Conservation (phyloP, 2,113 vertebrate species). For the Apteryx owenii region DNA sequence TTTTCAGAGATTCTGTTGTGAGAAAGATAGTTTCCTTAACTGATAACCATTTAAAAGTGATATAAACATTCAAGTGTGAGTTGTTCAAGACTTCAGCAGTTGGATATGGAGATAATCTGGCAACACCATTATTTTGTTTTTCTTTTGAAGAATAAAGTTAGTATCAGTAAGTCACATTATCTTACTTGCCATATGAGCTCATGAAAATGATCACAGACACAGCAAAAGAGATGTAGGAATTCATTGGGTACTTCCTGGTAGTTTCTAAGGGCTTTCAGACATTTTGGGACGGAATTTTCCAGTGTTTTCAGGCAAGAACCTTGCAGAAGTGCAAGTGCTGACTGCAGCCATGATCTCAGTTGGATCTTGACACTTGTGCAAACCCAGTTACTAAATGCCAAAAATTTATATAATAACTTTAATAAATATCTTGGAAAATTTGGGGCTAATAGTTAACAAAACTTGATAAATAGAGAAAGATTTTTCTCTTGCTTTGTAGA, state of each 20-base stretch:
- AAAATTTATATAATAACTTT: not conserved
- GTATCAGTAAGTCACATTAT: not conserved
- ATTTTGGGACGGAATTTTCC: not conserved
- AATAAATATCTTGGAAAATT: not conserved
- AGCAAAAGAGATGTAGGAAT: not conserved
- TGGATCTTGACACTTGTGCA: not conserved
- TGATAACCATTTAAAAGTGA: not conserved
- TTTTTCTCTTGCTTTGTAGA: not conserved
- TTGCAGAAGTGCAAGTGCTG: not conserved
- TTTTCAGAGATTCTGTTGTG: not conserved
- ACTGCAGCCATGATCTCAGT: not conserved
- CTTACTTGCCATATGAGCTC: not conserved
- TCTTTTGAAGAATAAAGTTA: not conserved
- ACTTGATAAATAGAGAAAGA: not conserved
- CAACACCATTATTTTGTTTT: not conserved
- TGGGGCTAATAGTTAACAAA: not conserved
- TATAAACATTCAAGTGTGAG: not conserved
- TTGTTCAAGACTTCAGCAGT: not conserved
- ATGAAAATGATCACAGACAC: not conserved
- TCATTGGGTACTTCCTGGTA: not conserved
- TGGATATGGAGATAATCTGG: not conserved
- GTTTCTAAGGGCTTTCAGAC: not conserved
- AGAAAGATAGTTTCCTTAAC: not conserved
- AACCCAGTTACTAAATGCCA: not conserved
- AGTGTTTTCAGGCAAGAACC: not conserved